These are phyloP conservation scores for Eupithecia insigniata DNA, from an alignment of 2,888 invertebrate genomes.

Conservation along the genomic window DNA sequence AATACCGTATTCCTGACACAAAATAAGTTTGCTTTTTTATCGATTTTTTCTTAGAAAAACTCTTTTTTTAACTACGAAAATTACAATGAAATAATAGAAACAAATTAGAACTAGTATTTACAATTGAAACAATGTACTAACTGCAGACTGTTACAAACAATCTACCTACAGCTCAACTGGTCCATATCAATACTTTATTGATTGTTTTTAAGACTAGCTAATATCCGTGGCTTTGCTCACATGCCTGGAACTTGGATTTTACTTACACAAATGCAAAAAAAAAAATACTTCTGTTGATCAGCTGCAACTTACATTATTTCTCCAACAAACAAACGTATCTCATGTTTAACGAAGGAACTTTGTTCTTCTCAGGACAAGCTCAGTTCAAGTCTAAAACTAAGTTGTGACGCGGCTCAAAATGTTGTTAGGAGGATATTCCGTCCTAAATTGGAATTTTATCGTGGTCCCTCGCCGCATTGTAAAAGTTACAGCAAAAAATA, in stretches of 20 bases:
- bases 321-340: constrained; percentile 14
- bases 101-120: too few relatives aligned
- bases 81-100: too few relatives aligned
- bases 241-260: background rate
- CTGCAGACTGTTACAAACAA: too few relatives aligned
- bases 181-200: too few relatives aligned
- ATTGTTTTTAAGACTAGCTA: background rate
- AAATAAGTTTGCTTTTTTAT: background rate
- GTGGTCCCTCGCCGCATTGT: constrained; percentile 32
- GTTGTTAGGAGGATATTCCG: constrained; percentile 39
- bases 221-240: background rate
- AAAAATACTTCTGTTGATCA: background rate
- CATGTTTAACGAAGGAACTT: constrained; percentile 26
- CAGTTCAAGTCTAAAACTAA: constrained; percentile 34
- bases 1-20: background rate
- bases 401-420: constrained; percentile 34
- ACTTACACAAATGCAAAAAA: background rate
- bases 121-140: too few relatives aligned
- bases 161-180: too few relatives aligned
- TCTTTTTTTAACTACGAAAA: too few relatives aligned
- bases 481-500: constrained; percentile 44
- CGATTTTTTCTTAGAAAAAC: too few relatives aligned
- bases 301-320: constrained; percentile 12
- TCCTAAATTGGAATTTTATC: constrained; percentile 46
- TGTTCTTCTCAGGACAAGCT: constrained; percentile 24